These are phyloP conservation scores for Tadarida brasiliensis DNA, from an alignment of 2,797 vertebrate species.

Conservation along the genomic window DNA sequence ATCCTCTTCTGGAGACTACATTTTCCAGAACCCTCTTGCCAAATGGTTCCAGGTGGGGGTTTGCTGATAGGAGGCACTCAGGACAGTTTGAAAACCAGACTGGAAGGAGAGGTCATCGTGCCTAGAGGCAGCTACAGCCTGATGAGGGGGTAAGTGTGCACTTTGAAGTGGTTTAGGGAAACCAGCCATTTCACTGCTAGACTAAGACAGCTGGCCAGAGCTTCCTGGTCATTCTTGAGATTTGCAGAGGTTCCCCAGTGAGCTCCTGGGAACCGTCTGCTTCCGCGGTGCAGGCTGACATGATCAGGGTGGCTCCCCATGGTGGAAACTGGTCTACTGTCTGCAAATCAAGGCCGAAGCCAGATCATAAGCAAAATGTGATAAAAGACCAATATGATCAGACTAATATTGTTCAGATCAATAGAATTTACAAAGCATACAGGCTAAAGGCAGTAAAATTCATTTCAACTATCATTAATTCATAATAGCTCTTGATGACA, in stretches of 20 bases:
- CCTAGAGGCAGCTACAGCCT: neutral
- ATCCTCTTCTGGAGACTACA: neutral
- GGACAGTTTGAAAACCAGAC: neutral
- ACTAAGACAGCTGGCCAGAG: neutral
- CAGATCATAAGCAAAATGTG: too few species aligned
- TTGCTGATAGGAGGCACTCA: neutral
- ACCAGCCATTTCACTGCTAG: neutral
- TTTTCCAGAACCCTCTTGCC: neutral
- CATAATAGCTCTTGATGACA: too few species aligned
- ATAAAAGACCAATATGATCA: too few species aligned
- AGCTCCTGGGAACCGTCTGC: neutral
- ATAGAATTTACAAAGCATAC: too few species aligned
- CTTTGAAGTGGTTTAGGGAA: neutral
- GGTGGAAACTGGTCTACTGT: too few species aligned
- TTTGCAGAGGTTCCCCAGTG: neutral
- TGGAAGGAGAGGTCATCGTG: neutral
- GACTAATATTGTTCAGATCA: too few species aligned
- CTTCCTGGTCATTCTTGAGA: neutral
- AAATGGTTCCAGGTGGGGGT: neutral
- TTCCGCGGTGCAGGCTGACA: neutral
- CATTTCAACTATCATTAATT: too few species aligned
- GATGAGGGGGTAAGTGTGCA: neutral
- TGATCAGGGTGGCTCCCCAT: neutral
- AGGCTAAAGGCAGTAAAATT: too few species aligned
- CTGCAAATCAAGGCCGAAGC: too few species aligned